These are phyloP conservation scores for Burhinus oedicnemus DNA, from an alignment of 2,113 vertebrate species.

Conservation along the genomic window DNA sequence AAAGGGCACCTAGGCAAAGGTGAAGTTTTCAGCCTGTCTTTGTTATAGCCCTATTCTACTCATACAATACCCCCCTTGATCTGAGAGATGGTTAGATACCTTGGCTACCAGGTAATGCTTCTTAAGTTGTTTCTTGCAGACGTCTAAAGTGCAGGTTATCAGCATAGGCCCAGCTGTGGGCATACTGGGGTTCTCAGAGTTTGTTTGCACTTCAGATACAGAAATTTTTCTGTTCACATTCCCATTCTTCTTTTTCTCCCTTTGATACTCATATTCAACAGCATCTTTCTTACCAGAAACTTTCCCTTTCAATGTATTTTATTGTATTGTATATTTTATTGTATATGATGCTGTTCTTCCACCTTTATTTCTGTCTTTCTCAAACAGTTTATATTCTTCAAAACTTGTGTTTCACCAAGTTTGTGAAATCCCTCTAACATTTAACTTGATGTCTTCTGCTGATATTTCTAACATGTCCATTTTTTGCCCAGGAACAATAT, in stretches of 20 bases:
- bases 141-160: background rate
- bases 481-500: background rate
- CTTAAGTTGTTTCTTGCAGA: background rate
- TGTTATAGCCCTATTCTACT: background rate
- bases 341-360: background rate
- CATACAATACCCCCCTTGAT: accelerated
- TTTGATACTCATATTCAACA: background rate
- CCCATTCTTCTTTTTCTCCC: background rate
- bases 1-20: background rate
- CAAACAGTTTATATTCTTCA: background rate
- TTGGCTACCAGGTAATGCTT: background rate
- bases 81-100: background rate
- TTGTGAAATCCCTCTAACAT: background rate
- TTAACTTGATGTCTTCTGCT: background rate
- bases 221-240: background rate
- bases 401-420: background rate
- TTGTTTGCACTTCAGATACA: background rate
- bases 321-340: no score
- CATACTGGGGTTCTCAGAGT: background rate
- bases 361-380: background rate
- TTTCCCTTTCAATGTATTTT: background rate
- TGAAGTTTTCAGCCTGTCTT: background rate
- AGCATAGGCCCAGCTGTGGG: background rate
- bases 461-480: background rate
- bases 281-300: background rate